Conservation (phyloP, 2,113 vertebrate species). For the Smithornis capensis region DNA sequence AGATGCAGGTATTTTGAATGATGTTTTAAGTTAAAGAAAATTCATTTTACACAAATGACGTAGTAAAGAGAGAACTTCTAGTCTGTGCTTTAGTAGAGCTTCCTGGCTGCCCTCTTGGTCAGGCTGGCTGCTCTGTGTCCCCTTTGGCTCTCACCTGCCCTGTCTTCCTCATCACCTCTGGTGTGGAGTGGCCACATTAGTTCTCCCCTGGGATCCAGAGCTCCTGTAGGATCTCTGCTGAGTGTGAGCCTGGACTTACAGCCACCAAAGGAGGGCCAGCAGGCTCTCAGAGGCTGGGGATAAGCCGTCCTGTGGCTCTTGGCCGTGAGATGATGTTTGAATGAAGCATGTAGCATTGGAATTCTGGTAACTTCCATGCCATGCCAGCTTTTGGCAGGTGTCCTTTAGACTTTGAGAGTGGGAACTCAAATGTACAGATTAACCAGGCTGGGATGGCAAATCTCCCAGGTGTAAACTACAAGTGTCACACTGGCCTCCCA, state of each 20-base stretch:
- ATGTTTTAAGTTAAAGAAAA: background rate
- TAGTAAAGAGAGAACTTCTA: background rate
- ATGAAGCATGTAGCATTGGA: fast-evolving
- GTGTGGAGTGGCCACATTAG: background rate
- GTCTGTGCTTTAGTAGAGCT: background rate
- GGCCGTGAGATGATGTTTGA: background rate
- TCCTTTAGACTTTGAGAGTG: background rate
- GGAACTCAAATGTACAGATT: background rate
- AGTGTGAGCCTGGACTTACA: background rate
- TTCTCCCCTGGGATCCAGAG: background rate
- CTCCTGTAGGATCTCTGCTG: background rate
- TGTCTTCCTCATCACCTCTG: background rate
- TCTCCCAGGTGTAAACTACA: background rate
- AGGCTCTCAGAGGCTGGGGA: background rate
- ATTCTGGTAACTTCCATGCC: background rate
- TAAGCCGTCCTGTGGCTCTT: background rate
- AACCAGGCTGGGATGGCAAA: background rate
- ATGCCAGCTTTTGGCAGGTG: background rate
- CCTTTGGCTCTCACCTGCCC: background rate
- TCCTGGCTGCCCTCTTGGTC: background rate
- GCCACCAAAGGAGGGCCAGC: background rate
- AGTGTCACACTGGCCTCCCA: fast-evolving
- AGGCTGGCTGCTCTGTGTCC: background rate
- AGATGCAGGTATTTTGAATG: background rate
- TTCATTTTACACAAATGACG: background rate